Base-by-base conservation (phyloP, 2,113 vertebrate species). In the Scatophagus argus region DNA sequence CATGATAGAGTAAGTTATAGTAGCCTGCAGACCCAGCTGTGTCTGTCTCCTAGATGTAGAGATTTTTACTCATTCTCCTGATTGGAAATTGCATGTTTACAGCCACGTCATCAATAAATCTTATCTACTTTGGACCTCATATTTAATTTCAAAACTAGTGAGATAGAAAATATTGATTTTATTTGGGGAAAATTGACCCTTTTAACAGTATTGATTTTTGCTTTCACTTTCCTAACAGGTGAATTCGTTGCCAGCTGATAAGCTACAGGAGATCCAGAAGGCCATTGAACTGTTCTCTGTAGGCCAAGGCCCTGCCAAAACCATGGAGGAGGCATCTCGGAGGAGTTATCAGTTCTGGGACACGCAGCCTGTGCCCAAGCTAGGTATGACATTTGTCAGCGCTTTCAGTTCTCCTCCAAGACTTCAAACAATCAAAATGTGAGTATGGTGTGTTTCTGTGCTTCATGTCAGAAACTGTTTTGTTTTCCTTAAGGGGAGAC, bases 291-390 rank as follows among this genome's bases (percentile, higher is more conserved):
- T 99, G 62, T 98, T 99, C 88, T 99, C 97, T 3, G 97, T 99
- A 17, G 97, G 97, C 44, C 97, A 98, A 69, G 98, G 97, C 58
- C 98, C 98, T 75, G 98, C 98, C 91, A 99, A 99, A 91, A 99
- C 97, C 77, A 97, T 99, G 98, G 98, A 99, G 85, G 98, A 99
- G 87, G 98, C 98, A 21, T 98, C 94, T 88, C 97, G 97, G 75
- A 96, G 98, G 85, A 99, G 97, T 93, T 99, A 99, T 89, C 98
- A 99, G 92, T 99, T 99, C 94, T 99, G 98, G 98, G 98, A 99
- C 92, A 99, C 98, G 0, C 98, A 99, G 86, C 98, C 98, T 0
- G 98, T 99, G 63, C 98, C 98, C 81, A 99, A 99, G 82, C 90
- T 99, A 58, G 98, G 98, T 99, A 93, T 0, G 92, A 73, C 46